Conservation (phyloP, 2,797 vertebrate genomes). For the Helarctos malayanus region DNA sequence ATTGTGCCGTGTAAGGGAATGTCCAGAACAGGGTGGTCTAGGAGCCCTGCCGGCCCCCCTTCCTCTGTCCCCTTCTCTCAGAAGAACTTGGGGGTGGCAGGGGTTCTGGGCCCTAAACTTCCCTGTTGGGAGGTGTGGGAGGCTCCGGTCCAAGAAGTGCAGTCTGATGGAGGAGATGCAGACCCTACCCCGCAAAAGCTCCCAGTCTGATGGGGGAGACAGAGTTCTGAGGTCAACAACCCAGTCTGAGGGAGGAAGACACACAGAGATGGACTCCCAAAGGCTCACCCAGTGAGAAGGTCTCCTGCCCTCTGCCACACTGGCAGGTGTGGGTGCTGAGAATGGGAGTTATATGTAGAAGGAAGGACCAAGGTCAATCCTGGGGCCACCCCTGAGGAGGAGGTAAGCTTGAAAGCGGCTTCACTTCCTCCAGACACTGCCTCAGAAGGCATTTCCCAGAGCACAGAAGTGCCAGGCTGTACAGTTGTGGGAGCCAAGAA, state of each 20-base stretch:
- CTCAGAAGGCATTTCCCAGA: not conserved
- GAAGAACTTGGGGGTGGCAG: not conserved
- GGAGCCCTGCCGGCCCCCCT: not conserved
- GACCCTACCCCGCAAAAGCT: not conserved
- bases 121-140: not conserved
- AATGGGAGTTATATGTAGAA: fast-evolving
- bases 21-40: not conserved
- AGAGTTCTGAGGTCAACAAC: not conserved
- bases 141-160: not conserved
- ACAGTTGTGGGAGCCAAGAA: slow-evolving; percentile 21
- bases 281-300: not conserved
- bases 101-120: not conserved
- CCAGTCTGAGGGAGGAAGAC: not conserved
- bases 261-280: not conserved
- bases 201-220: not conserved
- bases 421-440: not conserved
- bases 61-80: not conserved
- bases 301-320: fast-evolving
- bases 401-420: not conserved
- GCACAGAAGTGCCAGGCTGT: not conserved
- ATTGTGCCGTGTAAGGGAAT: too few species aligned
- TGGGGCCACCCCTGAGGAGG: not conserved
- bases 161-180: not conserved
- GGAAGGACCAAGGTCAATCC: not conserved
- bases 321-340: fast-evolving